Evolutionary conservation across 2,797 vertebrate genomes (phyloP), one percentile per base, ranked within the genome.

Genomic region (Perodicticus potto): DNA sequence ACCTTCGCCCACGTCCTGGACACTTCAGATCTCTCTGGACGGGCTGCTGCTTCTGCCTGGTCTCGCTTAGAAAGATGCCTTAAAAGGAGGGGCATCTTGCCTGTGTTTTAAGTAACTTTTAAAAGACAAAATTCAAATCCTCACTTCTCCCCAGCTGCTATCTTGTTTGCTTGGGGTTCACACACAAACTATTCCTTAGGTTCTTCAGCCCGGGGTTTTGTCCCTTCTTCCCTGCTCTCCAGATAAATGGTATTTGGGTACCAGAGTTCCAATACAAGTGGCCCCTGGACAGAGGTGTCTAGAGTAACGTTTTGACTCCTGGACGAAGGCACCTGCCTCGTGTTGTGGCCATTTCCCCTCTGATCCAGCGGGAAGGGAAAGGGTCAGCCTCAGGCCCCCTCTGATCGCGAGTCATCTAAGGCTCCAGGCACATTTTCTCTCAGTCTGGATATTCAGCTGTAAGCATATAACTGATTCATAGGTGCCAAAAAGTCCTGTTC

Each of bases 201-300:
- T 6, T 86, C 20, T 55, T 91, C 19, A 34, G 69, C 20, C 20
- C n/a, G 67, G 37, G 40, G 49, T 73, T 89, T 92, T 70, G 86
- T 83, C 55, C 61, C 34, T 86, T 63, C 83, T 65, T 69, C 9
- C 27, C 27, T 40, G n/a, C 25, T 84, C 43, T 88, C 37, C 59
- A 77, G 72, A 73, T 34, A 57, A 67, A 82, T 67, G 43, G 76
- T 73, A 83, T 93, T 96, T 89, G 91, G 29, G 40, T 55, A 65
- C n/a, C 63, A 92, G 91, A 84, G 78, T 81, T 93, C 72, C 69
- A 81, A 84, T 12, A 32, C 69, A 55, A 95, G 61, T 59, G 78
- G 85, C 34, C 86, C 29, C 17, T 9, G 40, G 32, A 63, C n/a
- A 92, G 77, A 91, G 45, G 57, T 74, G 72, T 94, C 94, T 74